Evolutionary conservation across 2,888 invertebrate species (phyloP).

Genomic region (Rutpela maculata): DNA sequence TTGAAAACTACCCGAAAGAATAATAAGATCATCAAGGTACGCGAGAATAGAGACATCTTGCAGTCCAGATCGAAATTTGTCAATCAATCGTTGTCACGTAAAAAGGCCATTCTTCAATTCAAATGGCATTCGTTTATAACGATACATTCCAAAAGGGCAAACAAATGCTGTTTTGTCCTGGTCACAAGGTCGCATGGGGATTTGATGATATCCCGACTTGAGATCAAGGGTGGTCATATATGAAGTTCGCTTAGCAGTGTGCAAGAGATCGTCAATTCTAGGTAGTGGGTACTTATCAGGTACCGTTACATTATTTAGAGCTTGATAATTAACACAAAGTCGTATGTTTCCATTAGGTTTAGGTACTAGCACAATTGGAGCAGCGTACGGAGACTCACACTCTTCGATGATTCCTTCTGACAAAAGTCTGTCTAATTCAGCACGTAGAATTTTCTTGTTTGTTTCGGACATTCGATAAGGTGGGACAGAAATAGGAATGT

Average conservation of each 20-base stretch:
- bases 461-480: no score
- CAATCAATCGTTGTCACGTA: slow-evolving; percentile 57
- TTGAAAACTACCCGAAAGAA: slow-evolving; percentile 44
- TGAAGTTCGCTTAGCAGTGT: no score
- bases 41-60: slow-evolving; percentile 41
- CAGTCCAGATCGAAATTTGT: slow-evolving; percentile 45
- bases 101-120: slow-evolving; percentile 57
- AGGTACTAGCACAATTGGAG: not conserved
- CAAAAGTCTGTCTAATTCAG: not conserved
- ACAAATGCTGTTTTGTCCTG: slow-evolving; percentile 44
- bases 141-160: slow-evolving; percentile 61
- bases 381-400: not conserved
- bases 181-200: slow-evolving; percentile 8
- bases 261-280: no score
- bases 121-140: slow-evolving; percentile 55
- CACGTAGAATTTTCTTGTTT: not conserved
- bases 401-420: not conserved
- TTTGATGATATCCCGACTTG: no score
- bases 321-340: not conserved
- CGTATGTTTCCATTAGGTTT: not conserved
- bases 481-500: no score
- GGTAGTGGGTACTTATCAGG: no score
- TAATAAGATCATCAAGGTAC: slow-evolving; percentile 46
- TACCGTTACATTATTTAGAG: no score
- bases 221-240: no score